Percentiles rank a stretch among this genome's conserved stretches.
Evolutionary conservation across 2,797 vertebrate species (phyloP).

Genomic region (Apodemus agrarius): DNA sequence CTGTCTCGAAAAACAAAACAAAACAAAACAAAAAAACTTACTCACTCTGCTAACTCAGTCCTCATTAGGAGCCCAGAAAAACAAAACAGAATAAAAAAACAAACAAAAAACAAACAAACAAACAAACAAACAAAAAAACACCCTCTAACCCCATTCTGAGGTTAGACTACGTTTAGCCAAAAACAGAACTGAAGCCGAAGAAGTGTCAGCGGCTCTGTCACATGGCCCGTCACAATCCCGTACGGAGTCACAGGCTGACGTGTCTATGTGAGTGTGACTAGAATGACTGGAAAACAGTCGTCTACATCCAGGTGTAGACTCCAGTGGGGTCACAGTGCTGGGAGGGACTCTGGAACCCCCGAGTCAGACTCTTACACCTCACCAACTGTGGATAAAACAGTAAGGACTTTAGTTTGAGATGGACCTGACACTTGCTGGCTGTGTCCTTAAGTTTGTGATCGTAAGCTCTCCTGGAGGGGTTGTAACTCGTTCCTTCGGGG

Average conservation of each 20-base stretch:
- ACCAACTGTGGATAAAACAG: constrained; percentile 43
- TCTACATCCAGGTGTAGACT: neutral
- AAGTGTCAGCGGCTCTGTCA: constrained; percentile 14
- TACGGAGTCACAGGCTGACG: neutral
- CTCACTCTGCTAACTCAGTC: constrained; percentile 8
- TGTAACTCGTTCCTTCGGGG: neutral
- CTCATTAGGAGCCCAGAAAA: neutral
- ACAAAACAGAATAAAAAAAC: neutral
- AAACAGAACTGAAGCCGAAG: neutral
- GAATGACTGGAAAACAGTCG: neutral
- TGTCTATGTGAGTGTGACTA: neutral
- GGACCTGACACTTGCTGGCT: neutral
- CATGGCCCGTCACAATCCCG: neutral
- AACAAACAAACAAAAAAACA: neutral
- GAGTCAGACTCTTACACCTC: constrained; percentile 20
- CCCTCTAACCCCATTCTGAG: neutral
- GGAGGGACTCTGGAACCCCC: neutral
- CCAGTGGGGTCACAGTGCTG: neutral
- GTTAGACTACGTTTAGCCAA: neutral
- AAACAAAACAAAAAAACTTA: too few species aligned
- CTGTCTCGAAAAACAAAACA: too few species aligned
- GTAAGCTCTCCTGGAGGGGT: neutral
- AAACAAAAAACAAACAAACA: neutral
- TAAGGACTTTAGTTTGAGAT: constrained; percentile 26
- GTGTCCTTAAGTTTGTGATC: constrained; percentile 33